phyloP scores from a whole-genome alignment of 1,140 invertebrate genomes.

The Drosophila busckii region DNA sequence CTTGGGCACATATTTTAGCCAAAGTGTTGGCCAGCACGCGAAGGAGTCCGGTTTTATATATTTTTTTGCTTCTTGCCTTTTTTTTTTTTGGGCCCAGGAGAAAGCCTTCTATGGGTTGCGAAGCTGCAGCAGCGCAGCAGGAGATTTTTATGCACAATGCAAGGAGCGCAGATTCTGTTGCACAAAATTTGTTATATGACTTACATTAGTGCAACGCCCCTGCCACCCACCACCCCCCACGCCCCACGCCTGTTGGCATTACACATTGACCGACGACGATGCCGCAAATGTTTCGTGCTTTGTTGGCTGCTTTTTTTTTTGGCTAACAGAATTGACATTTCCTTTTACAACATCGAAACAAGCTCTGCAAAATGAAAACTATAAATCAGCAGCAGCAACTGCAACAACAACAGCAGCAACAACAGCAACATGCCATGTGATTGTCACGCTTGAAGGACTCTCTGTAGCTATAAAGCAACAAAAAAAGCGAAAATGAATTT shows the following conservation, averaged over 20 bases:
- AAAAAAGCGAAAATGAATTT: slow-evolving; percentile 75
- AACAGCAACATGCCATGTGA: slow-evolving; percentile 55
- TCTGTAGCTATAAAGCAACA: slow-evolving; percentile 42
- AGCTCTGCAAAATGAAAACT: slow-evolving; percentile 72
- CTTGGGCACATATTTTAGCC: slow-evolving; percentile 72
- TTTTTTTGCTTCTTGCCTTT: too few species aligned
- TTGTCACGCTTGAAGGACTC: slow-evolving; percentile 77
- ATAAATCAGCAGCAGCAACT: slow-evolving; percentile 64
- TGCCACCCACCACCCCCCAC: background rate
- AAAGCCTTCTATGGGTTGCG: slow-evolving; percentile 60
- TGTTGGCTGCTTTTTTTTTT: slow-evolving; percentile 49
- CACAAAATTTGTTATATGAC: slow-evolving; percentile 64
- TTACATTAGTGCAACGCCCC: slow-evolving; percentile 51
- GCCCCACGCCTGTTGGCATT: slow-evolving; percentile 5
- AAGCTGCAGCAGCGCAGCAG: slow-evolving; percentile 4
- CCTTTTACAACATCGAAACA: slow-evolving; percentile 74
- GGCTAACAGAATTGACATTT: slow-evolving; percentile 75
- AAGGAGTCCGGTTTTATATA: slow-evolving; percentile 62
- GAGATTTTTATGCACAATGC: too few species aligned
- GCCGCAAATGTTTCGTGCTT: slow-evolving; percentile 41
- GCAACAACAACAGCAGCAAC: slow-evolving; percentile 10
- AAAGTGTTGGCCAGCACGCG: slow-evolving; percentile 63
- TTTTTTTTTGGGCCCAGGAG: slow-evolving; percentile 50
- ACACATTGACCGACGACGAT: slow-evolving; percentile 29
- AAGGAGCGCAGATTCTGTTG: slow-evolving; percentile 33